Conservation (phyloP, 2,113 vertebrate species). For the Elaphurus davidianus region DNA sequence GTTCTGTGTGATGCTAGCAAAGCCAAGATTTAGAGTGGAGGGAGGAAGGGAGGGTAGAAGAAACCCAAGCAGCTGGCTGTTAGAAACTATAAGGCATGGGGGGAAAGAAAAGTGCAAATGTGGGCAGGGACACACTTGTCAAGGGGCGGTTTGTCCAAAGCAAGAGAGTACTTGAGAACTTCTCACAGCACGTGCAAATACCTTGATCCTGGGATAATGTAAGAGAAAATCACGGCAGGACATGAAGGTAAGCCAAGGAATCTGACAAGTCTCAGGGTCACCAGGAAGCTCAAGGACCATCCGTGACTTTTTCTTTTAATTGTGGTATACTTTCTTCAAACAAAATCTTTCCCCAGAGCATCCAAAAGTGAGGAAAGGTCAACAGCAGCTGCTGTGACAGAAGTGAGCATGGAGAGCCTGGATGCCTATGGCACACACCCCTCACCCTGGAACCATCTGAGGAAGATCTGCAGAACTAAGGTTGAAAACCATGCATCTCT, state of each 20-base stretch:
- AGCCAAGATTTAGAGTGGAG: background rate
- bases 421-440: background rate
- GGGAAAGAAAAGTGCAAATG: background rate
- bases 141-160: background rate
- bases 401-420: background rate
- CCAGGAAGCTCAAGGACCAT: background rate
- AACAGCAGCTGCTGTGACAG: background rate
- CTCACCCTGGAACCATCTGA: background rate
- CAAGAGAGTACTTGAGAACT: background rate
- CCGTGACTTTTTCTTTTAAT: background rate
- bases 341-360: background rate
- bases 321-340: background rate
- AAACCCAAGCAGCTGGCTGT: background rate
- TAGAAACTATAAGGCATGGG: background rate
- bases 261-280: background rate
- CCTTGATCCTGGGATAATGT: background rate
- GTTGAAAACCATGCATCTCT: background rate
- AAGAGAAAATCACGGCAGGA: background rate
- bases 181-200: fast-evolving
- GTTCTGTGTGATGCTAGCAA: background rate
- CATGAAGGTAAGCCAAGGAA: background rate
- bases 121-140: fast-evolving
- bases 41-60: background rate
- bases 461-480: background rate
- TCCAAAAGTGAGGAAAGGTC: background rate